Percentiles rank a stretch among this genome's conserved stretches.
phyloP scores from a whole-genome alignment of 2,888 invertebrate species.

The Phytoseiulus persimilis region DNA sequence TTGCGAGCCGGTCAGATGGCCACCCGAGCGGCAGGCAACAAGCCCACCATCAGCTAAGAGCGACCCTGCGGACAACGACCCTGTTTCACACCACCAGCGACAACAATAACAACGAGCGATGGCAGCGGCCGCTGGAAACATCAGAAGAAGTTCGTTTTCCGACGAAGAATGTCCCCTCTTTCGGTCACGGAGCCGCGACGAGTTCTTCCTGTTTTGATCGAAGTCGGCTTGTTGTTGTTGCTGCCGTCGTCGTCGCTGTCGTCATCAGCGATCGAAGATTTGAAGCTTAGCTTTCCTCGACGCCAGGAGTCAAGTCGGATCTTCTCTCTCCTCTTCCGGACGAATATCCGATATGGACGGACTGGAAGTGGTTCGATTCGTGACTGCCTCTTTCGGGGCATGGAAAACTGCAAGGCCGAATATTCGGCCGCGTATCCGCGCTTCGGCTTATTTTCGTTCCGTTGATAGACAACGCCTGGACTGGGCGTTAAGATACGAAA shows the following conservation, averaged over 20 bases:
- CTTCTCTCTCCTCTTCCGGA: neutral
- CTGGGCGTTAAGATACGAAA: too few relatives aligned
- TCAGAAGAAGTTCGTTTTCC: neutral
- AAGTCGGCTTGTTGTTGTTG: neutral
- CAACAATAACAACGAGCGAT: neutral
- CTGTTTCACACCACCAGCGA: slow-evolving; percentile 5
- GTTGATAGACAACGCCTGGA: too few relatives aligned
- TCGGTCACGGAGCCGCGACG: neutral
- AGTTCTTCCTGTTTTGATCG: neutral
- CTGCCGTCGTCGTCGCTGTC: neutral
- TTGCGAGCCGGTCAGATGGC: neutral
- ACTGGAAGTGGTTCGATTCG: too few relatives aligned
- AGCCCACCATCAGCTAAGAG: neutral
- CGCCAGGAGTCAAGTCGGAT: neutral
- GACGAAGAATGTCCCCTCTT: neutral
- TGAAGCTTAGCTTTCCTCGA: neutral
- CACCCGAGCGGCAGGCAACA: neutral
- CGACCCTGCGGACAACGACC: neutral
- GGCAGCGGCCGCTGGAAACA: neutral
- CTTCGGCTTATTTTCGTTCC: too few relatives aligned
- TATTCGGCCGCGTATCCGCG: too few relatives aligned
- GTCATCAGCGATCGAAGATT: neutral
- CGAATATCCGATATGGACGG: too few relatives aligned
- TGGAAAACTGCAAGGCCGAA: too few relatives aligned
- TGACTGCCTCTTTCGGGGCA: too few relatives aligned